Percentiles rank a stretch among this genome's conserved stretches.
These are phyloP conservation scores for Phania funesta DNA, from an alignment of 2,888 invertebrate genomes.

Conservation along the genomic window DNA sequence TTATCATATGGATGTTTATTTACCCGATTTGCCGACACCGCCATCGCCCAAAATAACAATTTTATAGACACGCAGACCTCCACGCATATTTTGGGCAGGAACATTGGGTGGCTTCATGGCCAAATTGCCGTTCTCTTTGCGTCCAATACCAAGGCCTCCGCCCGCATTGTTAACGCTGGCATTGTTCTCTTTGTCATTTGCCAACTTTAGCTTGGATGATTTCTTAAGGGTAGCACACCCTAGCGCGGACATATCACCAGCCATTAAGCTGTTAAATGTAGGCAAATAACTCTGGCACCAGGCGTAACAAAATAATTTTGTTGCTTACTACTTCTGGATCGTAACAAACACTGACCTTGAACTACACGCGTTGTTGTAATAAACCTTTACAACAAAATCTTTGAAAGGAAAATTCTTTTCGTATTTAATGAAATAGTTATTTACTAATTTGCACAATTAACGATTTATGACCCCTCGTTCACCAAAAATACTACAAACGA, in stretches of 20 bases:
- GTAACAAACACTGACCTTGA: constrained; percentile 61
- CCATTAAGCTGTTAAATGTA: constrained; percentile 69
- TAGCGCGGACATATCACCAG: constrained; percentile 77
- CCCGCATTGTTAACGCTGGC: constrained; percentile 65
- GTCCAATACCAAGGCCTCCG: constrained; percentile 54
- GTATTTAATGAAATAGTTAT: constrained; percentile 16
- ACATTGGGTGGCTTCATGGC: constrained; percentile 70
- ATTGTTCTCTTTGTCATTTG: constrained; percentile 72
- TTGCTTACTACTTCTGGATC: not conserved
- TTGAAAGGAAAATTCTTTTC: constrained; percentile 35
- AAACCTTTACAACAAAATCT: constrained; percentile 24
- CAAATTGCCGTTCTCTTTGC: constrained; percentile 69
- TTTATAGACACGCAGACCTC: constrained; percentile 91
- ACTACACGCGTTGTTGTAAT: constrained; percentile 42
- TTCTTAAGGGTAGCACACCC: constrained; percentile 79
- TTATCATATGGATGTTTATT: constrained; percentile 64
- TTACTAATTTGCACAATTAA: not conserved
- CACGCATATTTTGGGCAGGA: constrained; percentile 78
- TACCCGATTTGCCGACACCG: constrained; percentile 94
- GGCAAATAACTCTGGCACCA: constrained; percentile 8
- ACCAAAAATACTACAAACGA: not conserved
- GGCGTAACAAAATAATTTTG: constrained; percentile 4
- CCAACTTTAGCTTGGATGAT: constrained; percentile 75
- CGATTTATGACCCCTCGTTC: not conserved
- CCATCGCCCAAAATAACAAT: constrained; percentile 95